Evolutionary conservation across 2,797 vertebrate species (phyloP), one percentile per base, ranked within the genome.

Genomic region (Erethizon dorsatum): DNA sequence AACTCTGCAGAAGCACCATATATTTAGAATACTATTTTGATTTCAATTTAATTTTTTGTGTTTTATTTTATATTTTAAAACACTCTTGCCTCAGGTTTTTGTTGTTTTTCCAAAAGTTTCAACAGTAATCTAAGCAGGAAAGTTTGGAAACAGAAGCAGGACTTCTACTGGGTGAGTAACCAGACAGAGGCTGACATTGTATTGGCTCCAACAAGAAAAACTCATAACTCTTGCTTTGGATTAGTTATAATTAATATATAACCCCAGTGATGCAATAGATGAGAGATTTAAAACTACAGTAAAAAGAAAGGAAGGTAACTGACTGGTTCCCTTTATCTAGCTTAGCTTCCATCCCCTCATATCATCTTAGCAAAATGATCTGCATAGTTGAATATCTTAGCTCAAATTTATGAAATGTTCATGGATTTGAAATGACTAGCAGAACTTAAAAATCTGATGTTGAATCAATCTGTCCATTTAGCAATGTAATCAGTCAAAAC

Each of bases 381-480:
- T 63, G 22, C 47, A 90, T 83, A 80, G 63, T 56, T 52, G 41
- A 84, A 91, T 26, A 37, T 17, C 12, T 86, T 61, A 50, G 61
- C 13, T 95, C 31, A 59, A 57, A n/a, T 65, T 80, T 75, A 67
- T 75, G 26, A 86, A 88, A 77, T 63, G 45, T 79, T 45, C 24
- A 33, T 61, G 47, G 47, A 67, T 89, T 93, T 83, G 56, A 83
- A 67, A 69, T 88, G 90, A 5, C 26, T 37, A 94, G 18, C 22
- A 2, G 83, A 80, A 50, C 5, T 90, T 33, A 61, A 73, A 90
- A 84, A 80, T 80, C 28, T 97, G 77, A 80, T 63, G 89, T 63
- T 69, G 9, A 90, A 90, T 54, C 67, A 14, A 15, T 75, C 10
- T 91, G 11, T 65, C 47, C 22, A 54, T 22, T 20, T 87, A 83